Percentiles rank a stretch among this genome's conserved stretches.
Evolutionary conservation across 1,140 invertebrate genomes (phyloP).

Genomic region (Protaetia brevitarsis): DNA sequence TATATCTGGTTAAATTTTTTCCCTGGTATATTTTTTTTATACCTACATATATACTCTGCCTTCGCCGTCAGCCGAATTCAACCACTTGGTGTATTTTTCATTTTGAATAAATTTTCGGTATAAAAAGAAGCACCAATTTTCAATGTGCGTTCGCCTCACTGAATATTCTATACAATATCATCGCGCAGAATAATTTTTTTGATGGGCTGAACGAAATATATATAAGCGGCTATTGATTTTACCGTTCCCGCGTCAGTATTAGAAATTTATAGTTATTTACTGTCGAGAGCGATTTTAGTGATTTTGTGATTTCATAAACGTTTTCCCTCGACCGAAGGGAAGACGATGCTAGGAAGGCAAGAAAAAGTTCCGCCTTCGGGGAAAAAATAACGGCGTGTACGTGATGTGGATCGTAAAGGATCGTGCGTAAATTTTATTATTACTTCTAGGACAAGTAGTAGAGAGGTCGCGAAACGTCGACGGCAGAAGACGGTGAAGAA

Average conservation of each 20-base stretch:
- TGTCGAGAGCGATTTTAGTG: constrained; percentile 13
- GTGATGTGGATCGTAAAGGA: constrained; percentile 5
- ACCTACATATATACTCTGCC: background rate
- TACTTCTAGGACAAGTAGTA: background rate
- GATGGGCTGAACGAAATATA: background rate
- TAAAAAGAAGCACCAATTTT: constrained; percentile 4
- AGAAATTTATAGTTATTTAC: constrained; percentile 19
- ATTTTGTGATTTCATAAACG: constrained; percentile 18
- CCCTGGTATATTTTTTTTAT: background rate
- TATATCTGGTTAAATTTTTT: background rate
- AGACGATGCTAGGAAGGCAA: background rate
- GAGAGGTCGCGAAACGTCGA: background rate
- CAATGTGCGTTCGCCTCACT: constrained; percentile 7
- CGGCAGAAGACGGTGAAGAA: background rate
- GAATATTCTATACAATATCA: constrained; percentile 17
- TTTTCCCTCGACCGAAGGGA: background rate
- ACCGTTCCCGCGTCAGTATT: constrained; percentile 13
- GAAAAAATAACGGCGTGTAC: constrained; percentile 7
- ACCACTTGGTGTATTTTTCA: constrained; percentile 17
- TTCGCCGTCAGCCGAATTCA: background rate
- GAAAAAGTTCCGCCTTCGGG: background rate
- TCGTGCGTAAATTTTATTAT: constrained; percentile 18
- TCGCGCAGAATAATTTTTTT: background rate
- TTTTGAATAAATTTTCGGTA: constrained; percentile 16
- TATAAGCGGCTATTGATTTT: constrained; percentile 3